Base-by-base conservation (phyloP, 2,888 invertebrate genomes). In the Mylabris sibirica region DNA sequence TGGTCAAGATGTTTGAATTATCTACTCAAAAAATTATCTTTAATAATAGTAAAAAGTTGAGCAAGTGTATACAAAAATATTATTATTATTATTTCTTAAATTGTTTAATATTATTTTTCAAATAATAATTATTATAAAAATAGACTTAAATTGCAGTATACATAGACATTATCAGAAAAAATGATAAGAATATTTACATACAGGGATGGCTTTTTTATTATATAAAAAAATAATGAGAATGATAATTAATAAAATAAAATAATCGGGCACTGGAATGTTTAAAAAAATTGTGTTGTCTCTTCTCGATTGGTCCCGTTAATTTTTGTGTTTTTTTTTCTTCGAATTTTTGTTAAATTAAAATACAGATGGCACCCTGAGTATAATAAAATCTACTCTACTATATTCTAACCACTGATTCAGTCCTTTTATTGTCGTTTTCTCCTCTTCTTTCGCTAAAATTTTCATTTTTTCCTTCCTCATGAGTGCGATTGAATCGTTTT, bases 311-410 rank as follows among this genome's bases (percentile, higher is more conserved):
- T n/a, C 41, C 41, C 35, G 11, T 35, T 35, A 64, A 72, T 67
- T 72, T n/a, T n/a, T n/a, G n/a, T 70, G 71, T 59, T 64, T 71
- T 72, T 68, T 70, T 75, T 69, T 69, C 1, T 6, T 17, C 4
- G n/a, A n/a, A 49, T 49, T 49, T 49, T 49, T 4, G 0, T 49
- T 73, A 74, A 70, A 71, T 74, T 76, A 76, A 77, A 75, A 76
- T 81, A 82, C 81, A 82, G 82, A 85, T 85, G 85, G 85, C 85
- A 85, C 85, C 85, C 85, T 85, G 85, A 85, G 85, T 83, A 82
- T 76, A 78, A 78, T 73, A 76, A 79, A 75, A 75, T 75, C 68
- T 72, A 70, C 63, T 68, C 72, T 75, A 76, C 71, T 70, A 61
- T 14, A 12, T 3, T 72, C 69, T 80, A 80, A 77, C 49, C 81